These are phyloP conservation scores for Potamarius usumacintae DNA, from an alignment of 2,113 vertebrate genomes.

Conservation along the genomic window DNA sequence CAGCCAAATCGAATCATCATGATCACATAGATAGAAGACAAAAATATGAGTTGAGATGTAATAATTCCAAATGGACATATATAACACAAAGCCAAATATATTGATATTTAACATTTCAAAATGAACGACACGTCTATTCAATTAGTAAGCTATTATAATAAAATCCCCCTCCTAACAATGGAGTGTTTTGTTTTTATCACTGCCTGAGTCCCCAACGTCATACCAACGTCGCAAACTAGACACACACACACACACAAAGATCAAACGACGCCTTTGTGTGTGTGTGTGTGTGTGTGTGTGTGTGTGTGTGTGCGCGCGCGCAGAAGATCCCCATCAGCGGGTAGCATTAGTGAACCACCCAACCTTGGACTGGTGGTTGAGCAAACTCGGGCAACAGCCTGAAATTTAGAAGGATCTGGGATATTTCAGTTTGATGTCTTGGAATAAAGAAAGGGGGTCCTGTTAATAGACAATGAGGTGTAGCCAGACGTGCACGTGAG, in stretches of 20 bases:
- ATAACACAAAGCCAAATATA: background rate
- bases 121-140: constrained; percentile 73
- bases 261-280: constrained; percentile 58
- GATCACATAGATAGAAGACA: background rate
- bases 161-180: background rate
- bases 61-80: background rate
- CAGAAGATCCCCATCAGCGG: constrained; percentile 49
- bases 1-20: background rate
- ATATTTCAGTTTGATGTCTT: constrained; percentile 59
- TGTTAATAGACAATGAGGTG: constrained; percentile 64
- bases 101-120: constrained; percentile 46
- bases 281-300: too few species aligned
- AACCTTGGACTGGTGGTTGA: constrained; percentile 48
- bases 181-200: constrained; percentile 38
- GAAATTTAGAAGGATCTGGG: constrained; percentile 64
- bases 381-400: constrained; percentile 58
- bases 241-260: constrained; percentile 55
- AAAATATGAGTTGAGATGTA: too few species aligned
- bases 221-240: constrained; percentile 34
- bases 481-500: constrained; percentile 78
- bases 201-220: constrained; percentile 6
- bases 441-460: constrained; percentile 57
- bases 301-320: background rate
- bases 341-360: constrained; percentile 58
- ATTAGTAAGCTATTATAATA: background rate